Conservation (phyloP, 2,797 vertebrate species). For the Chelon labrosus region DNA sequence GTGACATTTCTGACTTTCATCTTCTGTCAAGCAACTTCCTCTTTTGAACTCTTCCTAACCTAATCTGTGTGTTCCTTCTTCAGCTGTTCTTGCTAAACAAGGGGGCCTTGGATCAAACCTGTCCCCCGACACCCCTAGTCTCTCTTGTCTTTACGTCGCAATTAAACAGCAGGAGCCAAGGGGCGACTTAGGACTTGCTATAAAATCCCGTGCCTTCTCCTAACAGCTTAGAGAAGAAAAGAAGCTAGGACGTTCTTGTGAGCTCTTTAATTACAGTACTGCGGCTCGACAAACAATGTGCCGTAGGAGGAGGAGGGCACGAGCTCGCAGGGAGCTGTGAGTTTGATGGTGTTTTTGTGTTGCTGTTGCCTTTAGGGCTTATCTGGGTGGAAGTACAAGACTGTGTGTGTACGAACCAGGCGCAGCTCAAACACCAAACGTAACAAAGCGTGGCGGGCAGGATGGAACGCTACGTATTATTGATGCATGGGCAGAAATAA, state of each 20-base stretch:
- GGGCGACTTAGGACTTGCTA: slow-evolving; percentile 39
- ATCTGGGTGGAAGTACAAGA: slow-evolving; percentile 26
- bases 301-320: slow-evolving; percentile 24
- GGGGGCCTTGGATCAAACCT: slow-evolving; percentile 47
- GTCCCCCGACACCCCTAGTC: slow-evolving; percentile 37
- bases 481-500: slow-evolving; percentile 29
- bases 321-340: background rate
- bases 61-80: slow-evolving; percentile 42
- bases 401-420: slow-evolving; percentile 28
- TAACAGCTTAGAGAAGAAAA: slow-evolving; percentile 26
- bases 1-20: slow-evolving; percentile 33
- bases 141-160: slow-evolving; percentile 32
- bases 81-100: slow-evolving; percentile 26
- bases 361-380: slow-evolving; percentile 43
- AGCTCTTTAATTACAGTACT: slow-evolving; percentile 66
- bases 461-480: slow-evolving; percentile 24
- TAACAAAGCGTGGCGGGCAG: slow-evolving; percentile 27
- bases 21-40: slow-evolving; percentile 24
- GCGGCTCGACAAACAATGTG: slow-evolving; percentile 47
- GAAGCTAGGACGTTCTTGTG: slow-evolving; percentile 16
- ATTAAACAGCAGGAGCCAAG: slow-evolving; percentile 34
- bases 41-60: slow-evolving; percentile 39
- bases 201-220: slow-evolving; percentile 6
- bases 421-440: slow-evolving; percentile 22
- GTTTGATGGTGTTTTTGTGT: slow-evolving; percentile 35